Evolutionary conservation across 2,113 vertebrate genomes (phyloP).

Genomic region (Spea multiplicata): DNA sequence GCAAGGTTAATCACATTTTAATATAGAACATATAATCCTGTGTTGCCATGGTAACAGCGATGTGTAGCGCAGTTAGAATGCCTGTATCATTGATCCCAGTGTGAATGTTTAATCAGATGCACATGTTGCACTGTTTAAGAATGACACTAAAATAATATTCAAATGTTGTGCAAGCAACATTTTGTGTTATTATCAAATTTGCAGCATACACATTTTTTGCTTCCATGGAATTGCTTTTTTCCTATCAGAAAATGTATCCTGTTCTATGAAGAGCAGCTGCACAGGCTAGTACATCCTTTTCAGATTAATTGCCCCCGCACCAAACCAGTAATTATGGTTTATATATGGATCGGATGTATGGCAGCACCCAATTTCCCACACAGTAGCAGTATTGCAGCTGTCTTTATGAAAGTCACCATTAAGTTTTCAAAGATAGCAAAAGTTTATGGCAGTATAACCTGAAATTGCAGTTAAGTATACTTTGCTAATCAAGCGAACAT

Average conservation of each 20-base stretch:
- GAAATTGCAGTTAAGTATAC: not conserved
- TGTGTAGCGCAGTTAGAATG: conserved; percentile 16
- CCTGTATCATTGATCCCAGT: conserved; percentile 28
- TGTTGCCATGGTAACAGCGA: conserved; percentile 30
- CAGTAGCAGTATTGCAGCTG: conserved; percentile 18
- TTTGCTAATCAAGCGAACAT: no score
- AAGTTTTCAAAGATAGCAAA: conserved; percentile 18
- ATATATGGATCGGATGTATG: conserved; percentile 51
- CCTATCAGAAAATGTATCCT: conserved; percentile 44
- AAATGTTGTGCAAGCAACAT: conserved; percentile 32
- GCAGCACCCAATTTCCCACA: conserved; percentile 51
- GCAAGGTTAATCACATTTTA: no score
- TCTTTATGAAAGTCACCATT: conserved; percentile 37
- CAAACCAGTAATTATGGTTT: conserved; percentile 57
- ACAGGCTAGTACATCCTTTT: conserved; percentile 47
- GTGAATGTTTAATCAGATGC: conserved; percentile 8
- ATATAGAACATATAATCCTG: not conserved
- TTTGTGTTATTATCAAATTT: conserved; percentile 30
- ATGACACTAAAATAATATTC: conserved; percentile 18
- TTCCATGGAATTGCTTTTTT: conserved; percentile 33
- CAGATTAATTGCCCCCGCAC: conserved; percentile 48
- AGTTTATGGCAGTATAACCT: conserved; percentile 8
- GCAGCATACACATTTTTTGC: conserved; percentile 31
- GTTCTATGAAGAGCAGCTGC: conserved; percentile 54
- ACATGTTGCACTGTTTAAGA: not conserved